Evolutionary conservation across 1,140 invertebrate genomes (phyloP).

Genomic region (Micrasema minimum): DNA sequence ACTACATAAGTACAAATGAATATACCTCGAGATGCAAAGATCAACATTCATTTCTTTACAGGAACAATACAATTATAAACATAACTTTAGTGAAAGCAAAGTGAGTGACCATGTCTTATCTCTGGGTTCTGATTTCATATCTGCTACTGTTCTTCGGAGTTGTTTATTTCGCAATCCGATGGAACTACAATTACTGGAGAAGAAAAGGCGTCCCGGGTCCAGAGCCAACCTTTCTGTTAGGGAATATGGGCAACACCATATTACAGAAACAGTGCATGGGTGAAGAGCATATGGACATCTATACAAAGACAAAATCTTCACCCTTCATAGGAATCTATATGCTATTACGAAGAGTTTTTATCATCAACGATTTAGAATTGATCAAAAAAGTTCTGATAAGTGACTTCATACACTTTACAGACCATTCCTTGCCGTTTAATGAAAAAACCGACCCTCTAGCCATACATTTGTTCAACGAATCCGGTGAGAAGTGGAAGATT

Average conservation of each 20-base stretch:
- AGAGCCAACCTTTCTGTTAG: not conserved
- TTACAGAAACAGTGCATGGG: not conserved
- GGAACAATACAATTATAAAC: too few relatives aligned
- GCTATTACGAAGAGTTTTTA: conserved; percentile 62
- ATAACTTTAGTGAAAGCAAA: too few relatives aligned
- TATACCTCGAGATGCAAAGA: too few relatives aligned
- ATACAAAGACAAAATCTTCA: conserved; percentile 37
- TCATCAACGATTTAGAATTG: conserved; percentile 65
- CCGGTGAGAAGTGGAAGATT: conserved; percentile 67
- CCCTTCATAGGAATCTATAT: conserved; percentile 56
- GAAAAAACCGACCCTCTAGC: conserved; percentile 56
- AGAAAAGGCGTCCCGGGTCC: conserved; percentile 10
- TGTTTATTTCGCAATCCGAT: too few relatives aligned
- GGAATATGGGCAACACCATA: not conserved
- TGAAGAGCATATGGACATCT: not conserved
- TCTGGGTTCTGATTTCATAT: too few relatives aligned
- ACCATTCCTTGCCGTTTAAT: conserved; percentile 66
- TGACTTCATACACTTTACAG: conserved; percentile 70
- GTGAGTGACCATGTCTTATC: too few relatives aligned
- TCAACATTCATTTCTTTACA: too few relatives aligned
- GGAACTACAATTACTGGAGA: conserved; percentile 1
- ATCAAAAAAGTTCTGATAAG: conserved; percentile 69
- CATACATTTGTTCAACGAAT: conserved; percentile 59
- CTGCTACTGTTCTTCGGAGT: too few relatives aligned
- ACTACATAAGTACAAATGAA: too few relatives aligned